These are phyloP conservation scores for Melikaiella ostensackeni DNA, from an alignment of 2,888 invertebrate species.

Conservation along the genomic window DNA sequence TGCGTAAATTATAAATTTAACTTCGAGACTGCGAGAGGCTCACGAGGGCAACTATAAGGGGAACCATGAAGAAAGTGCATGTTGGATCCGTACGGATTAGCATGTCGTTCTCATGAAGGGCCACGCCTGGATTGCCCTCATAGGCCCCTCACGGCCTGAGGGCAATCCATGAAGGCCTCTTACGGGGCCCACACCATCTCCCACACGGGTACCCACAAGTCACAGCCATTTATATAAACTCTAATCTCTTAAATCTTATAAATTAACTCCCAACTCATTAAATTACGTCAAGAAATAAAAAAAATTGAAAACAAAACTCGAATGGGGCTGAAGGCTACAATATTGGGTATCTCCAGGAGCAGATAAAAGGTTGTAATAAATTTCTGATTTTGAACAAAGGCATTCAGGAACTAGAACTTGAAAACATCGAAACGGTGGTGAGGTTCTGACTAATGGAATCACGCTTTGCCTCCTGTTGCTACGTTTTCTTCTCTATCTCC, in stretches of 20 bases:
- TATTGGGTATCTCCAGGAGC: constrained; percentile 36
- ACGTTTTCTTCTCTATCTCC: constrained; percentile 52
- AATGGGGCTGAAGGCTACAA: neutral
- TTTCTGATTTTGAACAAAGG: constrained; percentile 10
- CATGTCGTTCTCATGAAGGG: no score
- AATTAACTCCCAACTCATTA: constrained; percentile 7
- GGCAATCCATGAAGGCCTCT: no score
- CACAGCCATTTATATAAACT: no score
- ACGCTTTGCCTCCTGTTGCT: constrained; percentile 69
- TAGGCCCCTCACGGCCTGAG: no score
- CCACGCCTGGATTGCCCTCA: no score
- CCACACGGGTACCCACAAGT: no score
- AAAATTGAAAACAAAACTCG: neutral
- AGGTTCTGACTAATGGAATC: constrained; percentile 72
- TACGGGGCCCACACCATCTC: no score
- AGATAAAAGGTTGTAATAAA: constrained; percentile 26
- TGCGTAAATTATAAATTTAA: no score
- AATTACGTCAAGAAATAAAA: neutral
- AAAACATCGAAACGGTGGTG: constrained; percentile 62
- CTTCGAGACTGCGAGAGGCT: no score
- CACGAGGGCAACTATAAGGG: no score
- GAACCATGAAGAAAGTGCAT: no score
- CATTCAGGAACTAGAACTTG: constrained; percentile 47
- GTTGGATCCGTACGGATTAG: no score
- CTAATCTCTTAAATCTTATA: neutral